Conservation (phyloP, 2,888 invertebrate genomes). For the Seira sanloemensis region DNA sequence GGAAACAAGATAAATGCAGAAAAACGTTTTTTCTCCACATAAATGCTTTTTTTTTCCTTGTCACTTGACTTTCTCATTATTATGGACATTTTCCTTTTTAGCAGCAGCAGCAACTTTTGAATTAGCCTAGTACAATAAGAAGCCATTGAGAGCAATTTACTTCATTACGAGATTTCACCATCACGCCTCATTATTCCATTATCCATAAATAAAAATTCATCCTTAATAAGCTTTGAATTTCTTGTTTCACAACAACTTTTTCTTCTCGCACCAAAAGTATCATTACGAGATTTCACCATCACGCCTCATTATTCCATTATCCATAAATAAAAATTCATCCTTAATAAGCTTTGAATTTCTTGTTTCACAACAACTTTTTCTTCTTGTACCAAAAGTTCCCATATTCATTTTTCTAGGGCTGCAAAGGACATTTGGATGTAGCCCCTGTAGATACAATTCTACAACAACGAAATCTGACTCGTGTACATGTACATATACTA, state of each 20-base stretch:
- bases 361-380: constrained; percentile 55
- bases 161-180: constrained; percentile 64
- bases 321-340: constrained; percentile 62
- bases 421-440: constrained; percentile 16
- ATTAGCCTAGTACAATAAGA: constrained; percentile 57
- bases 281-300: constrained; percentile 62
- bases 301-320: constrained; percentile 62
- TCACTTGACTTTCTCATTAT: constrained; percentile 11
- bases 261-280: constrained; percentile 8
- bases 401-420: not conserved
- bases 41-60: constrained; percentile 1
- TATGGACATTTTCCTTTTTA: not conserved
- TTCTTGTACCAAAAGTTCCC: not conserved
- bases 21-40: not conserved
- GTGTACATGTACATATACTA: not conserved
- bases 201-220: constrained; percentile 61
- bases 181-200: constrained; percentile 64
- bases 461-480: not conserved
- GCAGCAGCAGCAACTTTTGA: not conserved
- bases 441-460: not conserved
- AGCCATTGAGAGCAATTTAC: constrained; percentile 59
- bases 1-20: not conserved
- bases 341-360: constrained; percentile 62
- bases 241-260: constrained; percentile 56
- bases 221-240: constrained; percentile 62